Conservation (phyloP, 1,140 invertebrate genomes). For the Sipha flava region DNA sequence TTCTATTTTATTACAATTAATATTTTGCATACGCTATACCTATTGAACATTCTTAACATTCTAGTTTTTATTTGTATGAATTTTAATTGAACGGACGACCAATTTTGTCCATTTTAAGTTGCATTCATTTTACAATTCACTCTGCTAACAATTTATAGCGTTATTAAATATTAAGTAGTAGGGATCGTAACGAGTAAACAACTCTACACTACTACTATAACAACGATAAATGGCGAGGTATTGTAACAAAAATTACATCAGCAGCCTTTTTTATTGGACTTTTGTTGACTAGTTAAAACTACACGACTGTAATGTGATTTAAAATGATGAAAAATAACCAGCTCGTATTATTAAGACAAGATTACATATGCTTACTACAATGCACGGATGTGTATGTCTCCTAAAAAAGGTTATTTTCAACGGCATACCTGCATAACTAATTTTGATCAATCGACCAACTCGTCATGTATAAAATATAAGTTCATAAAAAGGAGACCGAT, state of each 20-base stretch:
- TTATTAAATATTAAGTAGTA: background rate
- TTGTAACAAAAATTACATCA: conserved; percentile 13
- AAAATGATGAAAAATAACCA: background rate
- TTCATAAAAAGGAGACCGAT: too few species aligned
- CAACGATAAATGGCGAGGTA: conserved; percentile 1
- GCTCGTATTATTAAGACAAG: background rate
- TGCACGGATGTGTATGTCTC: background rate
- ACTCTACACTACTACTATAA: background rate
- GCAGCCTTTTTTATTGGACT: conserved; percentile 4
- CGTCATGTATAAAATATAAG: too few species aligned
- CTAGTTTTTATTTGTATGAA: background rate
- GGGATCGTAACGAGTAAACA: background rate
- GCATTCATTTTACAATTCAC: conserved; percentile 8
- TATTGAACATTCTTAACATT: too few species aligned
- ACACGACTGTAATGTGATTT: background rate
- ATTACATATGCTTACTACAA: background rate
- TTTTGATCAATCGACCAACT: background rate
- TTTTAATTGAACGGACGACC: background rate
- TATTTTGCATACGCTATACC: too few species aligned
- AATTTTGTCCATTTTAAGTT: conserved; percentile 1
- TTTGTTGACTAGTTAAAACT: conserved; percentile 19
- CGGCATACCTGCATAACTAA: background rate
- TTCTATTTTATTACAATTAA: too few species aligned
- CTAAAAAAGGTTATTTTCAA: background rate
- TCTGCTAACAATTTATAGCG: background rate